These are phyloP conservation scores for Oscarella lobularis DNA, from an alignment of 37 sponge, comb jelly and placozoan genomes.

Conservation along the genomic window DNA sequence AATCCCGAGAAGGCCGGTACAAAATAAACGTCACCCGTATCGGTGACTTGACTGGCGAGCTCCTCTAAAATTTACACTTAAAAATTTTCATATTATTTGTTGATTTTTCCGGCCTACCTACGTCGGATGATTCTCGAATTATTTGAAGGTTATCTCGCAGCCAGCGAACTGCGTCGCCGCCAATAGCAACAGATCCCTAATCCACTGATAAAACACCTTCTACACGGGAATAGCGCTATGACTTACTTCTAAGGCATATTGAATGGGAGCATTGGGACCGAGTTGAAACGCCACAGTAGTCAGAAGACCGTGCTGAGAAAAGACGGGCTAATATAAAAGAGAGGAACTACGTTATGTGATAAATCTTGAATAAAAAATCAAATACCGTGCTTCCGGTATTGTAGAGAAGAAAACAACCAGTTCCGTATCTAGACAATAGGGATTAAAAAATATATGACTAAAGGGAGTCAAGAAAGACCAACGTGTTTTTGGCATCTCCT, in stretches of 20 bases:
- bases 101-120: constrained; percentile 26
- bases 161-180: constrained; percentile 88
- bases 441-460: not conserved
- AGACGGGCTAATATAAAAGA: constrained; percentile 9
- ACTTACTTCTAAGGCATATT: constrained; percentile 77
- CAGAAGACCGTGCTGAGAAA: constrained; percentile 71
- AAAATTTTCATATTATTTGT: not conserved
- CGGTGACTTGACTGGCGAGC: constrained; percentile 43
- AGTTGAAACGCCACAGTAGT: constrained; percentile 92
- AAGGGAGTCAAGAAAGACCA: no score
- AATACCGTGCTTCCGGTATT: constrained; percentile 67
- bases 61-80: constrained; percentile 22
- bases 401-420: constrained; percentile 84
- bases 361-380: not conserved
- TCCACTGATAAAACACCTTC: not conserved
- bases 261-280: constrained; percentile 27
- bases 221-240: not conserved
- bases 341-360: not conserved
- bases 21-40: constrained; percentile 86
- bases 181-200: constrained; percentile 84
- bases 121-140: constrained; percentile 39
- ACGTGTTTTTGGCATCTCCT: constrained; percentile 90
- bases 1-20: constrained; percentile 98
- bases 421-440: constrained; percentile 58
- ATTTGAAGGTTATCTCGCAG: constrained; percentile 66